Evolutionary conservation across 2,888 invertebrate genomes (phyloP).

Genomic region (Lordiphosa fenestrarum): DNA sequence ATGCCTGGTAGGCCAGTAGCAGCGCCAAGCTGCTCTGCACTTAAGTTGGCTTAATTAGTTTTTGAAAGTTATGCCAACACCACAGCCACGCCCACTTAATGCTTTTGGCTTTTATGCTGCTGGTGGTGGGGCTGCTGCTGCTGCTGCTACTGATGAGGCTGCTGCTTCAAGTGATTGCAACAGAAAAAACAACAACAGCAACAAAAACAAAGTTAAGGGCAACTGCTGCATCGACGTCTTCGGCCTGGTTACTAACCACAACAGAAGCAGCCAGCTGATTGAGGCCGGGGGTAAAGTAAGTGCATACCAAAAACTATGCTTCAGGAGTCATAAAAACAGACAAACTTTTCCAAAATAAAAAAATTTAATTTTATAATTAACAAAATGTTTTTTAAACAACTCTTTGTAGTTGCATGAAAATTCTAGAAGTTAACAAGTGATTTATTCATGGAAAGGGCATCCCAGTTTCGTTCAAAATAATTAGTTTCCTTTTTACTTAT

Average conservation of each 20-base stretch:
- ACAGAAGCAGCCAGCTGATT: slow-evolving; percentile 31
- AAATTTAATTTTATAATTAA: too few species aligned
- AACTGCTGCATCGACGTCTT: slow-evolving; percentile 35
- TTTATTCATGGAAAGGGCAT: too few species aligned
- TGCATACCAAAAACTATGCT: slow-evolving; percentile 18
- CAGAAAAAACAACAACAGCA: slow-evolving; percentile 5
- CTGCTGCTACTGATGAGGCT: slow-evolving; percentile 4
- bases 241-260: slow-evolving; percentile 37
- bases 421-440: neutral
- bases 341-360: too few species aligned
- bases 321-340: neutral
- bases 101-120: slow-evolving; percentile 35
- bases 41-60: slow-evolving; percentile 78
- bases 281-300: neutral
- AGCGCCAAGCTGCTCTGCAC: slow-evolving; percentile 42
- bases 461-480: neutral
- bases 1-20: slow-evolving; percentile 63
- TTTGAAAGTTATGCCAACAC: slow-evolving; percentile 74
- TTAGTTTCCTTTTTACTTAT: slow-evolving; percentile 3
- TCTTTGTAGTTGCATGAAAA: neutral
- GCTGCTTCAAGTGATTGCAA: slow-evolving; percentile 43
- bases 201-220: slow-evolving; percentile 19
- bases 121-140: slow-evolving; percentile 1
- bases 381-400: neutral
- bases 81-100: slow-evolving; percentile 67